These are phyloP conservation scores for Oryzias woworae DNA, from an alignment of 2,113 vertebrate genomes.

Conservation along the genomic window DNA sequence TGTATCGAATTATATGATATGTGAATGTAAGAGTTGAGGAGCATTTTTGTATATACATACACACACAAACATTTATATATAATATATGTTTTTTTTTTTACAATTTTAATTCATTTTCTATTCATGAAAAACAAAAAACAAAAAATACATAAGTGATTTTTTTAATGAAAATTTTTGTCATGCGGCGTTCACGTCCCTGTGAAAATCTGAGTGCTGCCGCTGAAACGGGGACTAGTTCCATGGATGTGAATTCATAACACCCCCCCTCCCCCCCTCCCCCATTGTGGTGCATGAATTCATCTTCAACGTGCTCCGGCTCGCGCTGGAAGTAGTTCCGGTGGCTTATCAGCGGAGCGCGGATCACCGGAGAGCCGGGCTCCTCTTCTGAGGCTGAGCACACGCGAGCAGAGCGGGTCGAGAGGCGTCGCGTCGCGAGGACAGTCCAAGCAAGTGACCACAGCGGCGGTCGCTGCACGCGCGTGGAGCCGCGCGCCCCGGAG, in stretches of 20 bases:
- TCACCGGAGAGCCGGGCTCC: slow-evolving; percentile 60
- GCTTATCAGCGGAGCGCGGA: slow-evolving; percentile 50
- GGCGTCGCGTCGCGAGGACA: slow-evolving; percentile 33
- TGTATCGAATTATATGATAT: too few species aligned
- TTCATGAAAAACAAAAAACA: too few species aligned
- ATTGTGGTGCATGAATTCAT: slow-evolving; percentile 70
- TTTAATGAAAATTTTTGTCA: slow-evolving; percentile 3
- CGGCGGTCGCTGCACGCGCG: slow-evolving; percentile 39
- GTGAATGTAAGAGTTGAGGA: too few species aligned
- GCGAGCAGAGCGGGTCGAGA: slow-evolving; percentile 41
- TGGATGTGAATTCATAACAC: slow-evolving; percentile 52
- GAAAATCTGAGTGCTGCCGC: slow-evolving; percentile 29
- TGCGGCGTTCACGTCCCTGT: neutral
- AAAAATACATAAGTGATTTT: neutral
- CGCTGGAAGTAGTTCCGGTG: slow-evolving; percentile 80
- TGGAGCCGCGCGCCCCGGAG: slow-evolving; percentile 37
- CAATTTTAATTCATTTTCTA: too few species aligned
- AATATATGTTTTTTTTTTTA: neutral
- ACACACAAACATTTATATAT: too few species aligned
- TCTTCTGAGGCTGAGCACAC: slow-evolving; percentile 44
- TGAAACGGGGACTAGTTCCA: slow-evolving; percentile 64
- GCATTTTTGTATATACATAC: too few species aligned
- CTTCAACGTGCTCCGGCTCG: slow-evolving; percentile 72
- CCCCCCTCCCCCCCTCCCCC: slow-evolving; percentile 1
- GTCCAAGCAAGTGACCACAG: slow-evolving; percentile 50